Evolutionary conservation across 2,888 invertebrate genomes (phyloP).

Genomic region (Odontocerum albicorne): DNA sequence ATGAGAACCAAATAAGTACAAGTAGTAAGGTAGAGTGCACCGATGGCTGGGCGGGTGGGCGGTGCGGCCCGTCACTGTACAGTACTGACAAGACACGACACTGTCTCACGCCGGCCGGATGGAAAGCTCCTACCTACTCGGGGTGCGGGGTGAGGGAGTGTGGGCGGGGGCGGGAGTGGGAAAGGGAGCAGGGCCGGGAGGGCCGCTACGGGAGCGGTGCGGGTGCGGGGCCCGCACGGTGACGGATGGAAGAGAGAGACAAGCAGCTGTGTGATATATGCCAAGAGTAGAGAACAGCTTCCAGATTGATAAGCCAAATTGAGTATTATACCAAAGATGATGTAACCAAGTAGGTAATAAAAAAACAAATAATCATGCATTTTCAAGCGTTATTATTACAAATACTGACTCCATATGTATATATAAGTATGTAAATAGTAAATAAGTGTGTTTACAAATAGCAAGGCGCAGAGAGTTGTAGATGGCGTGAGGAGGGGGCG

Average conservation of each 20-base stretch:
- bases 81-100: no score
- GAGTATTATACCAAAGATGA: constrained; percentile 41
- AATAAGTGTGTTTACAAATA: constrained; percentile 52
- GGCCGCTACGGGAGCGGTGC: constrained; percentile 32
- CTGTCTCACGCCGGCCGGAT: no score
- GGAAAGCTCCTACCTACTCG: no score
- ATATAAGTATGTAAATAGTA: constrained; percentile 41
- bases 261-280: constrained; percentile 37
- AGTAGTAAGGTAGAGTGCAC: no score
- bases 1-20: no score
- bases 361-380: constrained; percentile 84
- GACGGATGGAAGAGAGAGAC: constrained; percentile 30
- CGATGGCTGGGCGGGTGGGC: no score
- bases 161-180: constrained; percentile 2
- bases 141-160: constrained; percentile 4
- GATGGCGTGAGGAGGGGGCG: constrained; percentile 35
- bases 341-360: constrained; percentile 52
- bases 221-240: constrained; percentile 31
- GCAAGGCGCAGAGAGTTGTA: constrained; percentile 38
- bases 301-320: constrained; percentile 54
- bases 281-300: constrained; percentile 37
- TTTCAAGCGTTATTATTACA: constrained; percentile 86
- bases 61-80: no score
- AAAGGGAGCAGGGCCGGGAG: constrained; percentile 9
- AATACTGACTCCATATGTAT: constrained; percentile 66